Conservation (phyloP, 92 coral and sea anemone species). For the Bergia puertoricense region DNA sequence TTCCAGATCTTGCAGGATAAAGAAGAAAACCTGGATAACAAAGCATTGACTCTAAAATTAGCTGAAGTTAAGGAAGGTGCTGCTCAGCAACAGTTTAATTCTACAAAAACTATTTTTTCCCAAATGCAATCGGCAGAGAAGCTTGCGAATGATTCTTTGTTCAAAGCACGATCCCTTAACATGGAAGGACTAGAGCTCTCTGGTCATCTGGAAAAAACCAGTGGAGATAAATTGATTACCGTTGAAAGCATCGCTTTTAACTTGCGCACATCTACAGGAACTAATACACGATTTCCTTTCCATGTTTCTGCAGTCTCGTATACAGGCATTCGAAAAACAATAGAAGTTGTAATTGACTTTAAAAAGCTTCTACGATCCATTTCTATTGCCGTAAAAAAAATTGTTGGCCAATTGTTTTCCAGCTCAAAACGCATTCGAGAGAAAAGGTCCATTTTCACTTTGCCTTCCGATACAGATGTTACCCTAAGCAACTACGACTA, state of each 20-base stretch:
- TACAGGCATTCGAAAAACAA: constrained; percentile 28
- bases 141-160: neutral
- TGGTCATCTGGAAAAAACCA: constrained; percentile 1
- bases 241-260: constrained; percentile 48
- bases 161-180: neutral
- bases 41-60: neutral
- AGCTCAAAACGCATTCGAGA: neutral
- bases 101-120: neutral
- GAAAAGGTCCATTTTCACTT: neutral
- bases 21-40: neutral
- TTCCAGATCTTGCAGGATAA: neutral
- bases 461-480: neutral
- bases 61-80: neutral
- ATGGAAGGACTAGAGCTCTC: constrained; percentile 3
- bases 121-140: neutral
- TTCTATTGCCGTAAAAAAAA: constrained; percentile 42
- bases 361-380: constrained; percentile 46
- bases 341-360: constrained; percentile 61
- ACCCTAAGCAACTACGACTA: neutral
- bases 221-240: constrained; percentile 34
- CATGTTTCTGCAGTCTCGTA: constrained; percentile 26
- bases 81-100: neutral
- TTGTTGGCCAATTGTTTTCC: constrained; percentile 42
- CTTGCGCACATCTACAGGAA: constrained; percentile 38
- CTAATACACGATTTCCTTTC: constrained; percentile 53